phyloP scores from a whole-genome alignment of 1,140 invertebrate species.

The Neotoxoptera formosana region DNA sequence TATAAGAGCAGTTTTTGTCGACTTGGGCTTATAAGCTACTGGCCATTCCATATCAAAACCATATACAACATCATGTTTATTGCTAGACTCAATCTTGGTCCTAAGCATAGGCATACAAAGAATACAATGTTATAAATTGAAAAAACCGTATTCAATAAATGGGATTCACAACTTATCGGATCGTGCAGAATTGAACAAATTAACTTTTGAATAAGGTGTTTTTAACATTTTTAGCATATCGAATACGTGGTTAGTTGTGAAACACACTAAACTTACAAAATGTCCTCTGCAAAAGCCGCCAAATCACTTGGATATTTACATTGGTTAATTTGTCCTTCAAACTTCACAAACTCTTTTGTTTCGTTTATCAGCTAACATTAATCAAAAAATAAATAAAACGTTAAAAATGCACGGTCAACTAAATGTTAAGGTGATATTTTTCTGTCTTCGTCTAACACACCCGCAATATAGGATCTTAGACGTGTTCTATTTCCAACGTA shows the following conservation, averaged over 20 bases:
- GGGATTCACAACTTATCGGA: not conserved
- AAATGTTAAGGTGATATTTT: no score
- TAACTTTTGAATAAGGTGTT: not conserved
- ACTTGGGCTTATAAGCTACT: not conserved
- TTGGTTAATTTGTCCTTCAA: not conserved
- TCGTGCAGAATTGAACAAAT: not conserved
- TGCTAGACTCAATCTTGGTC: not conserved
- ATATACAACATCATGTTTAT: not conserved
- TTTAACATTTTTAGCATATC: no score
- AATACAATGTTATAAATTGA: not conserved
- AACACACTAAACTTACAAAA: conserved; percentile 23
- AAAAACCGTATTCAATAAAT: not conserved
- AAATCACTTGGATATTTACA: not conserved
- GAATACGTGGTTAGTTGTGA: not conserved
- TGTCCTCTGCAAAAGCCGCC: not conserved
- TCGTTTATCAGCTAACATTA: not conserved
- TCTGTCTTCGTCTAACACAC: no score
- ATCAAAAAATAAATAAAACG: not conserved
- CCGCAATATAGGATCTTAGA: no score
- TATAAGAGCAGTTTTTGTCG: conserved; percentile 46
- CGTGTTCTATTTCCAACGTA: no score
- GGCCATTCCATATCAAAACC: conserved; percentile 55
- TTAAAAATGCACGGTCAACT: not conserved
- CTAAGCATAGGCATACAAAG: not conserved
- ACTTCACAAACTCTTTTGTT: not conserved